Conservation (phyloP, 53 echinoderm and acorn worm genomes). For the Paracentrotus lividus region DNA sequence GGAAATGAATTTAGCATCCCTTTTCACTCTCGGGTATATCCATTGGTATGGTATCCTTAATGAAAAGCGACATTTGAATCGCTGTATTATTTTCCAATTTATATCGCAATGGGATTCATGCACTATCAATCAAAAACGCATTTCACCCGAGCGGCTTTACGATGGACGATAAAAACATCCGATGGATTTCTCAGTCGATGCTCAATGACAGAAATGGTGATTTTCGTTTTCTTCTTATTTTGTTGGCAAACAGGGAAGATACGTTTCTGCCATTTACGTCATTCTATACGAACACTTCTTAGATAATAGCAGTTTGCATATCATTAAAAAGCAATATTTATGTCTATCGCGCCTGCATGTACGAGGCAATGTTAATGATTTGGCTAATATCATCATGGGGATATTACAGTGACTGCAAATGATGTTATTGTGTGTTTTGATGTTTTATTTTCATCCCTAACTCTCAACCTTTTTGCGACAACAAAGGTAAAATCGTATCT, state of each 20-base stretch:
- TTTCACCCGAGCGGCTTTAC: background rate
- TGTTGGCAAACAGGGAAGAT: background rate
- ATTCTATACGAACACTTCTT: background rate
- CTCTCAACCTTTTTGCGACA: too few species aligned
- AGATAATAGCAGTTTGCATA: background rate
- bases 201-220: background rate
- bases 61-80: conserved; percentile 32
- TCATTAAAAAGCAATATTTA: background rate
- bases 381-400: too few species aligned
- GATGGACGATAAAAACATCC: background rate
- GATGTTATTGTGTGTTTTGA: too few species aligned
- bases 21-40: background rate
- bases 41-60: background rate
- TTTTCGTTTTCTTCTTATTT: too few species aligned
- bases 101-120: background rate
- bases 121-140: background rate
- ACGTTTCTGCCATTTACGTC: background rate
- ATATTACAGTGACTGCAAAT: too few species aligned
- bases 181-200: background rate
- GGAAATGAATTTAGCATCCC: conserved; percentile 18
- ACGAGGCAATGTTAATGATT: too few species aligned
- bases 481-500: too few species aligned
- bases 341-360: background rate
- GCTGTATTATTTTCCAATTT: conserved; percentile 25
- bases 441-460: too few species aligned